Percentiles rank a stretch among this genome's conserved stretches.
Evolutionary conservation across 2,888 invertebrate genomes (phyloP).

Genomic region (Phengaris alcon): DNA sequence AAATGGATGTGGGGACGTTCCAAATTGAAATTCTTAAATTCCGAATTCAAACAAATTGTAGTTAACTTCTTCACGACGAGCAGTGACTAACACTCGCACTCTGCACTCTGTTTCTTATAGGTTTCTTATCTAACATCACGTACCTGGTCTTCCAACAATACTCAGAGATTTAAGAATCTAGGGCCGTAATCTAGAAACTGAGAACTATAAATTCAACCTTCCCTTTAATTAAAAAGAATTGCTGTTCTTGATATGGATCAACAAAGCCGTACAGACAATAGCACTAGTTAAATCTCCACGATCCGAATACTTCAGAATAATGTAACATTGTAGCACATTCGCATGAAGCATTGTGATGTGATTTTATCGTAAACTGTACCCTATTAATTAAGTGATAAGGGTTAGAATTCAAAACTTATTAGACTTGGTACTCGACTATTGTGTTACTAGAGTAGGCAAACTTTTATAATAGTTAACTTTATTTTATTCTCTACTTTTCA

Average conservation of each 20-base stretch:
- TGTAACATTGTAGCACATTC: conserved; percentile 22
- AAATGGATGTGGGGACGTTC: background rate
- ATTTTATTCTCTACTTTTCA: background rate
- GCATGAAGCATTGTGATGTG: background rate
- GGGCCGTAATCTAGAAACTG: background rate
- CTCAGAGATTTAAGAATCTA: background rate
- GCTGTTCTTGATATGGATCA: conserved; percentile 15
- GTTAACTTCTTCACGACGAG: too few species aligned
- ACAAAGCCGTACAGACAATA: conserved; percentile 4
- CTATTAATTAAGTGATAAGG: background rate
- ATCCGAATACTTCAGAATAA: conserved; percentile 28
- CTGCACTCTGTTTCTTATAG: too few species aligned
- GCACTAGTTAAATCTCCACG: conserved; percentile 27
- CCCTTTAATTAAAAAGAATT: conserved; percentile 24
- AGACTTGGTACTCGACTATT: background rate
- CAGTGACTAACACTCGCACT: too few species aligned
- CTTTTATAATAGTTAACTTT: background rate
- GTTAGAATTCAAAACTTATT: background rate
- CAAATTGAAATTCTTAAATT: background rate
- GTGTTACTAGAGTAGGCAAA: conserved; percentile 5
- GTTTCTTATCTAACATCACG: too few species aligned
- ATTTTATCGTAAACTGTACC: background rate
- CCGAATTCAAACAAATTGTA: too few species aligned
- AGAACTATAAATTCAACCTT: conserved; percentile 4
- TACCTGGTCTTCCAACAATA: background rate